Base-by-base conservation (phyloP, 2,888 invertebrate genomes). In the Pseudanteris insignis region DNA sequence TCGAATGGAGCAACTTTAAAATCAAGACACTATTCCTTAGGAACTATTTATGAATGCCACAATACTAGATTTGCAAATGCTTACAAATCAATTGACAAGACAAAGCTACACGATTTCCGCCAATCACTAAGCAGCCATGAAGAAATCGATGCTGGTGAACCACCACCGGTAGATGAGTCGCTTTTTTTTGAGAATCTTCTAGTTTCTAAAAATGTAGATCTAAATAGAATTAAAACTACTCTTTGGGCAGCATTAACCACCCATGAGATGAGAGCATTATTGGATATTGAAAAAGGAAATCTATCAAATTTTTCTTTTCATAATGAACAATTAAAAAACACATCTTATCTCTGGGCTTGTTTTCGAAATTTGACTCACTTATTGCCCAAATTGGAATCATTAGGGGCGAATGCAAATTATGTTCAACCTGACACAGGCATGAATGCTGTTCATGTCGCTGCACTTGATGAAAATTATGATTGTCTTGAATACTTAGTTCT, bases 321-420 rank as follows among this genome's bases (percentile, higher is more conserved):
- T 3, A 64, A 69, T 1, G 53, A 67, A 1, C 62, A 67, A 14
- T 58, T 78, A 1, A 71, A 66, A 29, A 90, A 90, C 75, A 84
- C 90, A n/a, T 85, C 88, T 21, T 86, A 90, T 64, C 82, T 92
- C 43, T 92, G 92, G 92, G 85, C 88, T 0, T 88, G 90, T 2
- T 91, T 90, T 71, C 83, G 90, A 38, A 89, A 88, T 67, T 82
- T 89, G 37, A 84, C 85, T 73, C 87, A 89, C 65, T 78, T 91
- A 25, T 76, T 92, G 46, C 86, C 87, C 9, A 84, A 85, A 21
- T 77, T 92, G 21, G 78, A 90, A 38, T 83, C 84, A 24, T 78
- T 83, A 6, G 91, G 90, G n/a, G 90, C 89, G 14, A 87, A 89
- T 63, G 80, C 87, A 15, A 81, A 86, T 58, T 90, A 87, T 75